A percentile compares a stretch with the other conserved stretches of the same genome.
Conservation (phyloP, 2,113 vertebrate species). For the Gymnarchus niloticus region DNA sequence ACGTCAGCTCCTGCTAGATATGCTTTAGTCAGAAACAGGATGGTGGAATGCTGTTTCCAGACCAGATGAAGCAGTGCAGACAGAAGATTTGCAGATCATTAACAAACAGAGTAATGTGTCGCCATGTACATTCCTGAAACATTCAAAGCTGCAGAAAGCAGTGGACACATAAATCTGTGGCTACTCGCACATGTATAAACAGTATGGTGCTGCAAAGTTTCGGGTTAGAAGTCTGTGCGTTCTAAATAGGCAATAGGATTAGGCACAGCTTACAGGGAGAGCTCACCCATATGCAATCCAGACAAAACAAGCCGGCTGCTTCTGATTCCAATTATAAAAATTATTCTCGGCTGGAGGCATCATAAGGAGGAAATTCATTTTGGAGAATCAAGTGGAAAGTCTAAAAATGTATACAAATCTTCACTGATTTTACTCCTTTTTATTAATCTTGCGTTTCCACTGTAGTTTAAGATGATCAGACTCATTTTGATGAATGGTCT, state of each 20-base stretch:
- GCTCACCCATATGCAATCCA: neutral
- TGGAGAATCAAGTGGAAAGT: neutral
- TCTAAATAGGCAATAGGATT: constrained; percentile 3
- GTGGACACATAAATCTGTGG: neutral
- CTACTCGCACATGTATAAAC: neutral
- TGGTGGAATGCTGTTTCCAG: neutral
- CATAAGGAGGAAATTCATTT: constrained; percentile 12
- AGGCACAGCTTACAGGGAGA: neutral
- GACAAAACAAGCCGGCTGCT: neutral
- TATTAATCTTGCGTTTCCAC: neutral
- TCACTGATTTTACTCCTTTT: constrained; percentile 8
- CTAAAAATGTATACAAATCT: neutral
- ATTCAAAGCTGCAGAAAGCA: neutral
- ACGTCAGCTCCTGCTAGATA: neutral
- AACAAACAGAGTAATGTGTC: neutral
- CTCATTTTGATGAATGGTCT: neutral
- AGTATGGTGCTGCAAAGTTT: neutral
- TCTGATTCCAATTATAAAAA: neutral
- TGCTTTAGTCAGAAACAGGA: neutral
- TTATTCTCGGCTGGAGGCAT: constrained; percentile 9
- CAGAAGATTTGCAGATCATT: neutral
- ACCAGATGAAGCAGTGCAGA: neutral
- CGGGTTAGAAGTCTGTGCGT: neutral
- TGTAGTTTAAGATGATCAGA: neutral
- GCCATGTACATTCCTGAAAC: neutral